Base-by-base conservation (phyloP, 2,113 vertebrate species). In the Paramormyrops kingsleyae region DNA sequence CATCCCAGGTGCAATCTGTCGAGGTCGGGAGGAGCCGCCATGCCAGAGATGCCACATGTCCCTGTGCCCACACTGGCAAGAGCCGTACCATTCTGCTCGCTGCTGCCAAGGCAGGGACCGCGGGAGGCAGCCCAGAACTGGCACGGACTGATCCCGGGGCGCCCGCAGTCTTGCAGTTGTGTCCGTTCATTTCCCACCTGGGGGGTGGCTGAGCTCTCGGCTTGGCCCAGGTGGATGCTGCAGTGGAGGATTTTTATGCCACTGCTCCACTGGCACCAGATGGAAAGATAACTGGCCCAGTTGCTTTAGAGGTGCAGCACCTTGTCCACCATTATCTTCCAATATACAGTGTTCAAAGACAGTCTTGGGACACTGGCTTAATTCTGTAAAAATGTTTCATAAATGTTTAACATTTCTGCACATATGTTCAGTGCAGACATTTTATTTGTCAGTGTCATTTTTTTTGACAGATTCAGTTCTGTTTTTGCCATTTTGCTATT, bases 1-100 rank as follows among this genome's bases (percentile, higher is more conserved):
- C 95, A 95, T 93, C 92, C 94, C 92, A 92, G 94, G 92, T 87
- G 56, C 95, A 95, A 94, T 94, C 95, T 96, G 96, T 93, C 90
- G 87, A 19, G 27, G 66, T 13, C 17, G 21, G 8, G 47, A 66
- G 42, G 19, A 83, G 19, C 1, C 87, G 50, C 44, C 1, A 13
- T 92, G 94, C 94, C 95, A 95, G 93, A 89, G 92, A 92, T 93
- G 92, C 93, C 94, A 93, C 92, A 93, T 94, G 92, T 91, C 91
- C 91, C 93, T 80, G 56, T 89, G 80, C 83, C 44, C 83, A 77
- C 49, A 50, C 84, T 89, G 89, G 80, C 85, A 49, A 53, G 27
- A 59, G 21, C 10, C 17, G 21, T 77, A 27, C 84, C n/a, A 80
- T 24, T 59, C 85, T 19, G 19, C 27, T 59, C 53, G 6, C 10